Percentiles rank a stretch among this genome's conserved stretches.
Conservation (phyloP, 2,888 invertebrate genomes). For the Oegoconia quadripuncta region DNA sequence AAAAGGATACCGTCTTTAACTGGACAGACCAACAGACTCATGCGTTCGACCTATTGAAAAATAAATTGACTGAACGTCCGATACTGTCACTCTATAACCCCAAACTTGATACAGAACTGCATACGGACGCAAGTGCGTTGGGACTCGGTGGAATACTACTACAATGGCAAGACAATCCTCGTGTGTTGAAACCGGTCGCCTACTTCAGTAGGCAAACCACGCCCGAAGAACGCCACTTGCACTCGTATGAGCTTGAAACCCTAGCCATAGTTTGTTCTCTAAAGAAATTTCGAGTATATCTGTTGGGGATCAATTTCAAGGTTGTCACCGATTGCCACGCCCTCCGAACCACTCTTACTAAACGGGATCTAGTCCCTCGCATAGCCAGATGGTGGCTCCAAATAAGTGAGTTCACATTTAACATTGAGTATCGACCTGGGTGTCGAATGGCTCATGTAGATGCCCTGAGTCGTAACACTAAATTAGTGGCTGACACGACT, state of each 20-base stretch:
- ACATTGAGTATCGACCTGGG: constrained; percentile 23
- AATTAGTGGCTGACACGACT: background rate
- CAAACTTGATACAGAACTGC: constrained; percentile 27
- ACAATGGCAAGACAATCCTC: constrained; percentile 19
- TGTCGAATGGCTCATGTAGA: constrained; percentile 35
- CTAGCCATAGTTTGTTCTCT: constrained; percentile 28
- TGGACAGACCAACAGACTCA: constrained; percentile 12
- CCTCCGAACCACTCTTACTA: constrained; percentile 27
- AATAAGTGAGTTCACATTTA: constrained; percentile 31
- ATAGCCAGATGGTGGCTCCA: constrained; percentile 36
- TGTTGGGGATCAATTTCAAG: constrained; percentile 25
- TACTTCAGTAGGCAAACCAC: constrained; percentile 26
- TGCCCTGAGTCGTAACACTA: constrained; percentile 5
- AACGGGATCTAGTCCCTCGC: constrained; percentile 29
- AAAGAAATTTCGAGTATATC: constrained; percentile 27
- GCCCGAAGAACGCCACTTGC: constrained; percentile 18
- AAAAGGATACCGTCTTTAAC: constrained; percentile 15
- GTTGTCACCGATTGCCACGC: constrained; percentile 25
- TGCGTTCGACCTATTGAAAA: constrained; percentile 10
- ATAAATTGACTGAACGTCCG: constrained; percentile 13
- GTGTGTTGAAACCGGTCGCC: no score
- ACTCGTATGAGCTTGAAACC: constrained; percentile 26
- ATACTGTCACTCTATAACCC: constrained; percentile 34
- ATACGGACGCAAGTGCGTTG: constrained; percentile 31
- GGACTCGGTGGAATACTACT: constrained; percentile 35